Evolutionary conservation across 2,797 vertebrate genomes (phyloP), one percentile per base, ranked within the genome.

Genomic region (Bradypodion pumilum): DNA sequence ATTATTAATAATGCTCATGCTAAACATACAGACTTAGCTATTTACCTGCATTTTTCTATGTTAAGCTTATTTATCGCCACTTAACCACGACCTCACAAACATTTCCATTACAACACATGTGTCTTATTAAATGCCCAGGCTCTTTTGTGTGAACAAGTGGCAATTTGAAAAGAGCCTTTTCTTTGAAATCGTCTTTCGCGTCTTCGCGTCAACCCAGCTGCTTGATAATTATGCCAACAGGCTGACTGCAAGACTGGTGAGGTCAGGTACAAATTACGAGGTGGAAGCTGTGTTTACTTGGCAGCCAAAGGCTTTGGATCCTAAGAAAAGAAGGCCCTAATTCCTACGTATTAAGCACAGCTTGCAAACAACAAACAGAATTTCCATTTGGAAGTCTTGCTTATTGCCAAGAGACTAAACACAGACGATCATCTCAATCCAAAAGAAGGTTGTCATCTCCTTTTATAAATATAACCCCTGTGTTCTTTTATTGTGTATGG

Each of bases 221-320:
- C 8, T 46, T n/a, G 25, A 21, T 42, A 60, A 69, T 62, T 60
- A 37, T 70, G 16, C 40, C 65, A 72, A 65, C 68, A 78, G 21
- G 23, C 69, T 15, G 21, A 60, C 12, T 73, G 37, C 19, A 73
- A 35, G 70, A 81, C 19, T 56, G 60, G 23, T 73, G 12, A 73
- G n/a, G 37, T 23, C 49, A 46, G 37, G 29, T 70, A 78, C 63
- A 84, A 62, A 70, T 59, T 69, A 37, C 62, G 81, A 83, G 62
- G 74, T 79, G 63, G 77, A 62, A 35, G 52, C 13, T 32, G 16
- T 69, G 52, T 80, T 59, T 70, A 29, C 15, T 68, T 70, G 65
- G 74, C 52, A 62, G 66, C 23, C 40, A 60, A 37, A 29, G 65
- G 49, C 21, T 21, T 70, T 15, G 29, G 65, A 69, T 13, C 40